Evolutionary conservation across 2,888 invertebrate species (phyloP), one percentile per base, ranked within the genome.

Genomic region (Subacronicta megacephala): DNA sequence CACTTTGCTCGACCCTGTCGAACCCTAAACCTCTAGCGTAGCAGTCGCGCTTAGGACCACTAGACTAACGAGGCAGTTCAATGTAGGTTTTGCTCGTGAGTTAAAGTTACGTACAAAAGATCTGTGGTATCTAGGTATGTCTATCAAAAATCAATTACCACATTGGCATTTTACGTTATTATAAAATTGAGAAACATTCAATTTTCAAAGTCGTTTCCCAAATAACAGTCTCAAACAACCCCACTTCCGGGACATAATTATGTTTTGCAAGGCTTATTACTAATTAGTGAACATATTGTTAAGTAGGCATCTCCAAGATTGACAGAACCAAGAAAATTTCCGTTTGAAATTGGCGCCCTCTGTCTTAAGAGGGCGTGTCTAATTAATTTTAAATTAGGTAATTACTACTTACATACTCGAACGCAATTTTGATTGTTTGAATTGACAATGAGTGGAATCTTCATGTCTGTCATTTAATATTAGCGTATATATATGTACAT

Each of bases 301-400:
- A 33, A 36, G 23, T 29, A 43, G 33, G 16, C 43, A 38, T 2
- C 12, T 20, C 6, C 13, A 12, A 38, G 37, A 33, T 7, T 13
- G 51, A 20, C 26, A 31, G 23, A n/a, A n/a, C 29, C 15, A 17
- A 23, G 16, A 17, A 16, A 16, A 29, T 16, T 29, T 6, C 31
- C n/a, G n/a, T 36, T 17, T 5, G 10, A 42, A 61, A 52, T 44
- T 40, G n/a, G 20, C 43, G n/a, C n/a, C 26, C 4, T 31, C 33
- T 31, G 26, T 23, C n/a, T 29, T 17, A 6, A 10, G 2, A 37
- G 12, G 3, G 7, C 13, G 23, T 31, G 15, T 16, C 20, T 59
- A 51, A 59, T 62, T 52, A 52, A 41, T 58, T 58, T 49, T 59
- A 38, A 58, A 59, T n/a, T n/a, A n/a, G n/a, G n/a, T n/a, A n/a